Evolutionary conservation across 2,113 vertebrate species (phyloP), one percentile per base, ranked within the genome.

Genomic region (Mugil cephalus): DNA sequence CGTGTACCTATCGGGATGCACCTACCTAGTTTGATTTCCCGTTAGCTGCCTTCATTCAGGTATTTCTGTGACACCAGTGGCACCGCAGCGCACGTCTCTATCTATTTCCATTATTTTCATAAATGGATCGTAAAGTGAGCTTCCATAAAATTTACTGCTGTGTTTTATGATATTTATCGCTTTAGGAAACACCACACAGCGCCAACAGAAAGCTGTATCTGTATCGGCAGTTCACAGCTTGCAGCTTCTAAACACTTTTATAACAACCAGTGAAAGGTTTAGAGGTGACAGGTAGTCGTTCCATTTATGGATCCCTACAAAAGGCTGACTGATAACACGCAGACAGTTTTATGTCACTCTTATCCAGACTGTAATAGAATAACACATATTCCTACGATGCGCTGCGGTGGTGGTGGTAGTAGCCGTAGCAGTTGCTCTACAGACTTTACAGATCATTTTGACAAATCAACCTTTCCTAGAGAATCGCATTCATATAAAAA

Each of bases 211-310:
- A 35, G 70, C 0, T 63, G 24, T 15, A 51, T 61, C 19, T 38
- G 24, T 47, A 54, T 48, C 10, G 6, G 5, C 18, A 10, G 11
- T 10, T 21, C 21, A 15, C 35, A 11, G 4, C 12, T 24, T 38
- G 8, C 55, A 63, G 63, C 45, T 53, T 59, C 2, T 43, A 48
- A 63, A 79, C 13, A 21, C 30, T 21, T 63, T 42, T 21, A 53
- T 38, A 19, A 58, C 75, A 65, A 67, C 7, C 36, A 18, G 30
- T 39, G 24, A 46, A 24, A 18, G 39, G 38, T 6, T 65, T 50
- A 45, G 42, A 50, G 18, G n/a, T n/a, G 18, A 10, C 9, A 59
- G 15, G 34, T 10, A 24, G 35, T 54, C 12, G 48, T 61, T 78
- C 38, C 45, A 46, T 66, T 55, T 61, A 47, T 1, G 2, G 50